Evolutionary conservation across 2,888 invertebrate species (phyloP), one percentile per base, ranked within the genome.

Genomic region (Amaurobius ferox): DNA sequence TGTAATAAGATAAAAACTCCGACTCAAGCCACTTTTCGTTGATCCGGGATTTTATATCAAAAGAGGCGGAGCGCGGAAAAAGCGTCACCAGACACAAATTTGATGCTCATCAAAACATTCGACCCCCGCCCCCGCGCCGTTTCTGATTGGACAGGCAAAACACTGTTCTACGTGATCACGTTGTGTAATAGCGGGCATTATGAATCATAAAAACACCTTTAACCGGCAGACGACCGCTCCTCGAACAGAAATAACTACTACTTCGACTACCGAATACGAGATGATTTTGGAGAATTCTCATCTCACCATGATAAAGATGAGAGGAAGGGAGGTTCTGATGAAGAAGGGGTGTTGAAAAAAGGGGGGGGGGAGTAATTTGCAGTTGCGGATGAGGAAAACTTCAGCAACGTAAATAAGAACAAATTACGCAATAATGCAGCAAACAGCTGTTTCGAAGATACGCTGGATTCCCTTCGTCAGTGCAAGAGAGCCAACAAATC

Each of bases 201-300:
- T 83, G 83, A 83, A 71, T 83, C 83, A 77, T 83, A 83, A 83
- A 44, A 83, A 77, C 83, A 77, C 76, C 83, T 76, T 81, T 79
- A 79, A 76, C 39, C 83, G 77, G 6, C 40, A n/a, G n/a, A n/a
- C n/a, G 29, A 23, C 62, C 64, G 29, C 72, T 80, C 67, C 67
- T 81, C 40, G 16, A 13, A n/a, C 28, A 40, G 28, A 26, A 40
- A 40, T 5, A 13, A 66, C 29, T 40, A 68, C 68, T 68, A 40
- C n/a, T 32, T n/a, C 32, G 19, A 66, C 66, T 66, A 66, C 66
- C 32, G 66, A 19, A 19, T 66, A 32, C 19, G 19, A 32, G 23
- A n/a, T 32, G 32, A 66, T 66, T 23, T 55, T 55, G 23, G 5
- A 55, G 11, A 5, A 23, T 55, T 3, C 23, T 23, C 1, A 23